phyloP scores from a whole-genome alignment of 2,797 vertebrate species.

The Sebastes trivittatus region DNA sequence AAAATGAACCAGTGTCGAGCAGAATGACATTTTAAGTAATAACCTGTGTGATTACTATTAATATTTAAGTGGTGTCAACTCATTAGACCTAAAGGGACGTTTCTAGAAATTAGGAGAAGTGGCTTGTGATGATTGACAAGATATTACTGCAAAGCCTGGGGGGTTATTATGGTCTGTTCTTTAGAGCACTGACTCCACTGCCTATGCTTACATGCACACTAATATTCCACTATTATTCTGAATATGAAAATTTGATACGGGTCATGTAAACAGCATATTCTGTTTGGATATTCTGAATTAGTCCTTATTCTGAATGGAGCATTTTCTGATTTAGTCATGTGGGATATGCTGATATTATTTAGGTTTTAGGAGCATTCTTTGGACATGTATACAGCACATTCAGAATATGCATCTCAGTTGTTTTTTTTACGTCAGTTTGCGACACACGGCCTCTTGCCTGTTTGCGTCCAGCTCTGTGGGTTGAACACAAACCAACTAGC shows the following conservation, averaged over 20 bases:
- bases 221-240: too few species aligned
- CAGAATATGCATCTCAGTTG: too few species aligned
- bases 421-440: too few species aligned
- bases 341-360: not conserved
- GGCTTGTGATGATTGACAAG: not conserved
- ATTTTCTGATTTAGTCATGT: fast-evolving
- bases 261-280: too few species aligned
- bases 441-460: too few species aligned
- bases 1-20: not conserved
- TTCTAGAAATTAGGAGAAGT: conserved; percentile 1
- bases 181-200: too few species aligned
- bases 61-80: conserved; percentile 24
- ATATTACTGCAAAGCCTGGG: not conserved
- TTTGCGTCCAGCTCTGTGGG: too few species aligned
- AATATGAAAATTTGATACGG: too few species aligned
- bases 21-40: conserved; percentile 4
- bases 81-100: not conserved
- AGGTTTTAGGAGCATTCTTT: not conserved
- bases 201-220: too few species aligned
- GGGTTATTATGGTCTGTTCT: not conserved
- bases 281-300: too few species aligned
- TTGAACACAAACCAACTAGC: too few species aligned
- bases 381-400: too few species aligned
- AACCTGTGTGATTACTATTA: conserved; percentile 3
- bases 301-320: fast-evolving